Conservation (phyloP, 2,797 vertebrate genomes). For the Clarias fuscus region DNA sequence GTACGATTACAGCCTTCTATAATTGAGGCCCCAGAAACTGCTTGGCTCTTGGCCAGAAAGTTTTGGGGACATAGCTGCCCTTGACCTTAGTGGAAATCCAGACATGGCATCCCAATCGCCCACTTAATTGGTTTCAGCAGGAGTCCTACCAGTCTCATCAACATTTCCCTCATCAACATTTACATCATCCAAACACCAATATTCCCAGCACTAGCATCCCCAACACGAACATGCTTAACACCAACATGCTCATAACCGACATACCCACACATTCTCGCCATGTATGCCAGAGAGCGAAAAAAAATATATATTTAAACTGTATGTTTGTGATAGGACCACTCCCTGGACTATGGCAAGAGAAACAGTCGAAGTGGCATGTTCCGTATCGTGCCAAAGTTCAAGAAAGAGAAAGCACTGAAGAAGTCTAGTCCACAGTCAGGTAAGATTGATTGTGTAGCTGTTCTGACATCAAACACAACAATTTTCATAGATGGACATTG, state of each 20-base stretch:
- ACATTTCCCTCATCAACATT: not conserved
- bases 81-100: too few species aligned
- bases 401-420: conserved; percentile 93
- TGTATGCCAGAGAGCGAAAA: not conserved
- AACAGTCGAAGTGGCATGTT: conserved; percentile 95
- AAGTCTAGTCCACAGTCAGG: conserved; percentile 92
- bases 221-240: not conserved
- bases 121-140: too few species aligned
- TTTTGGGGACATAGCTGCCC: too few species aligned
- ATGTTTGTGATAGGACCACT: conserved; percentile 84
- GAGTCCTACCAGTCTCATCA: too few species aligned
- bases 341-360: conserved; percentile 94
- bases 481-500: conserved; percentile 16
- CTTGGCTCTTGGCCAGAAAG: too few species aligned
- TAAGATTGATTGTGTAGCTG: conserved; percentile 73
- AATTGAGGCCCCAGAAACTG: too few species aligned
- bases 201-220: not conserved
- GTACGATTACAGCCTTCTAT: too few species aligned
- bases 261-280: not conserved
- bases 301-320: conserved; percentile 21
- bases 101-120: too few species aligned
- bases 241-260: not conserved
- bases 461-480: not conserved
- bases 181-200: not conserved
- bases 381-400: conserved; percentile 98